A percentile compares a stretch with the other conserved stretches of the same genome.
Evolutionary conservation across 2,797 vertebrate genomes (phyloP).

Genomic region (Salmo trutta): DNA sequence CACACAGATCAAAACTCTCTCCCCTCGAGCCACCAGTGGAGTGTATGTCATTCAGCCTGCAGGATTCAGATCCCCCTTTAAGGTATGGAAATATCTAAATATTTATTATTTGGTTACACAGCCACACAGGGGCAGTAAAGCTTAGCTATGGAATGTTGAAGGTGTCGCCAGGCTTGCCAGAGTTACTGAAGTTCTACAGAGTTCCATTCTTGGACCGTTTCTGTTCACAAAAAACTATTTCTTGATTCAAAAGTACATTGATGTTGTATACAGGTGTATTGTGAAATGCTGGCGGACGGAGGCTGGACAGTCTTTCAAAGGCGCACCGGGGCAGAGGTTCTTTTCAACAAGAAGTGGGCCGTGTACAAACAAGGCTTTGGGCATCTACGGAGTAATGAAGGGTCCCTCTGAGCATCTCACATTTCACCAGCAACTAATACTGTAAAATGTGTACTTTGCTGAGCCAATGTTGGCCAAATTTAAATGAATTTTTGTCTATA

Average conservation of each 20-base stretch:
- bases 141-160: not conserved
- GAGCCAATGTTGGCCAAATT: too few species aligned
- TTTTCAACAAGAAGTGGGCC: constrained; percentile 55
- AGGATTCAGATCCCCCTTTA: constrained; percentile 12
- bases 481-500: too few species aligned
- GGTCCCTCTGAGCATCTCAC: not conserved
- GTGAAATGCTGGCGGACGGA: constrained; percentile 65
- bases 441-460: not conserved
- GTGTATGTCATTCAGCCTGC: constrained; percentile 35
- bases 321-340: constrained; percentile 32
- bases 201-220: not conserved
- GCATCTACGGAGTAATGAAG: constrained; percentile 42
- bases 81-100: constrained; percentile 10
- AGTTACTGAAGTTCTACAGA: not conserved
- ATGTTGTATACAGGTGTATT: constrained; percentile 57
- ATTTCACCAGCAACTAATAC: not conserved
- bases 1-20: constrained; percentile 22
- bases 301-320: constrained; percentile 72
- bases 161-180: not conserved
- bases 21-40: constrained; percentile 29
- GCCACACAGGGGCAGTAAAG: not conserved
- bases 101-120: not conserved
- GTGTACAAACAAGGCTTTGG: constrained; percentile 68
- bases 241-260: not conserved
- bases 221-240: not conserved